These are phyloP conservation scores for Tenebrio molitor DNA, from an alignment of 1,140 invertebrate species.

Conservation along the genomic window DNA sequence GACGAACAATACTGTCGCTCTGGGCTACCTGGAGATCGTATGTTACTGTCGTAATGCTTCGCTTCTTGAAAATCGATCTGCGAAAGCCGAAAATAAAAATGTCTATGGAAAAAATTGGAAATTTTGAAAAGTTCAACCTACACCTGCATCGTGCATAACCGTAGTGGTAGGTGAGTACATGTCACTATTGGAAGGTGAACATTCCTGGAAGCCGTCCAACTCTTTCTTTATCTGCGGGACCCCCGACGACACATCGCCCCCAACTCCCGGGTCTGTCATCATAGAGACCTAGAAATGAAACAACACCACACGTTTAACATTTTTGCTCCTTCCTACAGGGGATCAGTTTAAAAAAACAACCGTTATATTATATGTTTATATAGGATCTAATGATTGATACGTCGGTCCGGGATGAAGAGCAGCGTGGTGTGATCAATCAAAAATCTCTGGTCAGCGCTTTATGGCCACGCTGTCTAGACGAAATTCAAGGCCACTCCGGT, in stretches of 20 bases:
- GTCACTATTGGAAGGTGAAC: slow-evolving; percentile 69
- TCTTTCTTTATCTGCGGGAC: slow-evolving; percentile 73
- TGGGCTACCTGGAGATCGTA: slow-evolving; percentile 77
- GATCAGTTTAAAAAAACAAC: not conserved
- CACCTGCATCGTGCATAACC: slow-evolving; percentile 59
- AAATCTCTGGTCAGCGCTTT: slow-evolving; percentile 14
- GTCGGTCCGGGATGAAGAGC: too few relatives aligned
- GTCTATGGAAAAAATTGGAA: not conserved
- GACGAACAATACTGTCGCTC: slow-evolving; percentile 85
- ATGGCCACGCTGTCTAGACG: slow-evolving; percentile 42
- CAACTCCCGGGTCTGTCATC: slow-evolving; percentile 69
- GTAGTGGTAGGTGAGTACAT: slow-evolving; percentile 72
- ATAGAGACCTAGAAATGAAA: slow-evolving; percentile 71
- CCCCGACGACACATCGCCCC: slow-evolving; percentile 67
- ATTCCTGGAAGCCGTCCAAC: slow-evolving; percentile 68
- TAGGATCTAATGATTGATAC: too few relatives aligned
- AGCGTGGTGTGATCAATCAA: slow-evolving; percentile 21
- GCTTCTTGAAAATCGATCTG: slow-evolving; percentile 65
- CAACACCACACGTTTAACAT: too few relatives aligned
- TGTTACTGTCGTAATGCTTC: slow-evolving; percentile 67
- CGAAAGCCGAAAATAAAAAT: too few relatives aligned
- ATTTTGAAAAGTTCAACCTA: slow-evolving; percentile 46
- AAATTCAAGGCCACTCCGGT: slow-evolving; percentile 28
- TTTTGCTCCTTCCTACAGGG: too few relatives aligned
- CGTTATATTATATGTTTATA: too few relatives aligned